Evolutionary conservation across 2,113 vertebrate species (phyloP).

Genomic region (Calidris pugnax): DNA sequence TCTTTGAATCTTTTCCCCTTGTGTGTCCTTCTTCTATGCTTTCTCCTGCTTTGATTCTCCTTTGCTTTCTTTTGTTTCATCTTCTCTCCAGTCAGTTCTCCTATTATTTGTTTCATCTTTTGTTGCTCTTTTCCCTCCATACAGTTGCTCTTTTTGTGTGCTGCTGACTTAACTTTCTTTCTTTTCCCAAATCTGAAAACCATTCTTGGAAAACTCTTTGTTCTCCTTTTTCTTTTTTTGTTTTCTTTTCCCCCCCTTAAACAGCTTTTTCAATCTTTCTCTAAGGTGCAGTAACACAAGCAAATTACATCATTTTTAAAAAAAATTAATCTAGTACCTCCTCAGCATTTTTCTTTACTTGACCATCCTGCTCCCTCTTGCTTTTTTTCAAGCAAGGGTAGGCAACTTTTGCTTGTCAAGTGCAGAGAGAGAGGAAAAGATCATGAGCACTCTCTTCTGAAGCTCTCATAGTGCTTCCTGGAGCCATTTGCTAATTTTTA

Average conservation of each 20-base stretch:
- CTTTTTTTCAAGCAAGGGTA: neutral
- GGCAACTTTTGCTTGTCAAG: neutral
- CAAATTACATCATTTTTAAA: neutral
- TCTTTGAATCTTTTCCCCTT: neutral
- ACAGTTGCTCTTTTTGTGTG: neutral
- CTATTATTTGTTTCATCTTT: slow-evolving; percentile 20
- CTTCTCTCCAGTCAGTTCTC: neutral
- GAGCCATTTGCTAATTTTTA: neutral
- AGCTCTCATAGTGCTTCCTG: neutral
- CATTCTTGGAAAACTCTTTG: neutral
- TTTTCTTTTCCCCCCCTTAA: no score
- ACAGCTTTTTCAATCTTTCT: neutral
- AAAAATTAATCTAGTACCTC: neutral
- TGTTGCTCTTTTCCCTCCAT: neutral
- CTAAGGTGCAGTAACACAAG: neutral
- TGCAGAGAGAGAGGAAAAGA: neutral
- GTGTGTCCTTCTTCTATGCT: neutral
- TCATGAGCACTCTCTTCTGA: accelerated
- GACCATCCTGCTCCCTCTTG: neutral
- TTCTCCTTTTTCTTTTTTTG: neutral
- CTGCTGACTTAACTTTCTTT: neutral
- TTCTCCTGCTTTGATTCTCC: neutral
- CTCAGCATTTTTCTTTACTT: neutral
- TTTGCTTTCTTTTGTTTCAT: slow-evolving; percentile 16
- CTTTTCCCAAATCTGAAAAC: neutral